Evolutionary conservation across 2,113 vertebrate species (phyloP), one percentile per base, ranked within the genome.

Genomic region (Brachyhypopomus gauderio): DNA sequence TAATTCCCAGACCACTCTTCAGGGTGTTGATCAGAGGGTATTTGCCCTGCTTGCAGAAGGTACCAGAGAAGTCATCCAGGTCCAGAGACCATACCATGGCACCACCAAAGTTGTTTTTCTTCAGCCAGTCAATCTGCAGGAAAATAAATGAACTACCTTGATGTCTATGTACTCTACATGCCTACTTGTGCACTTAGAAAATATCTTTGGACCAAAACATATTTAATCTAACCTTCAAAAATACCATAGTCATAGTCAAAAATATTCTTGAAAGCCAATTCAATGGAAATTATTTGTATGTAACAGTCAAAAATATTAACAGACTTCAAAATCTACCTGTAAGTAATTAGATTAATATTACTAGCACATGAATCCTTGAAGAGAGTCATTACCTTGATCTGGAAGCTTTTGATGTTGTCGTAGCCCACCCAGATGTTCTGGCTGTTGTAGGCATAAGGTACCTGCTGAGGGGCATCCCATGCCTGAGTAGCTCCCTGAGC

Each of bases 81-180:
- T 94, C 93, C 66, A 95, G 4, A 5, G 91, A 12, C 95, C 95
- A 96, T 4, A 96, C 93, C 92, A 94, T 92, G 77, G 94, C 92
- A 0, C 95, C 95, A 0, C 90, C 94, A 83, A 94, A 94, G 6
- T 91, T 88, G 78, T 86, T 93, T 78, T 85, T 84, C 76, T 82
- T 95, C 85, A 96, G 87, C 92, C 94, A 95, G 48, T 88, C 55
- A 56, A 86, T 79, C 87, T 90, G 60, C 80, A 72, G 27, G 27
- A 4, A 16, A 62, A 27, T 78, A 3, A 67, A 55, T 17, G 36
- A 41, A 59, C 27, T 19, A 63, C 14, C 1, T 9, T 48, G 45
- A 9, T 48, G 45, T 48, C 45, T 48, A 11, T 48, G 8, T 11
- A 48, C 45, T 48, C 45, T 48, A 48, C 45, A 48, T 48, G 45